Evolutionary conservation across 2,888 invertebrate genomes (phyloP).

Genomic region (Drosophila infuscata): DNA sequence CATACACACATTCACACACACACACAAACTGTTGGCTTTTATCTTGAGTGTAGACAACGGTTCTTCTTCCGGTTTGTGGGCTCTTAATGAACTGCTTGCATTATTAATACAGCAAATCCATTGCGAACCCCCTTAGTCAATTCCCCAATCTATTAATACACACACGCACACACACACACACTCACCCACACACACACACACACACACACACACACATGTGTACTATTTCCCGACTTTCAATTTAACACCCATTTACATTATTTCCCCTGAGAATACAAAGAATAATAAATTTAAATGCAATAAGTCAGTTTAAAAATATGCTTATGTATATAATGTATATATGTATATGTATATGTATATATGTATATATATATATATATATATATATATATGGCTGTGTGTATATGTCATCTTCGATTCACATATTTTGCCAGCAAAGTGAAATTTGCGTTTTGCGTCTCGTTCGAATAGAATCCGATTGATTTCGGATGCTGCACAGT

Average conservation of each 20-base stretch:
- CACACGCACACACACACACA: background rate
- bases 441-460: conserved; percentile 5
- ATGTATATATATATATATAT: no score
- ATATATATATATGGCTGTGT: background rate
- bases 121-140: background rate
- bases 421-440: background rate
- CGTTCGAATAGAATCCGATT: conserved; percentile 40
- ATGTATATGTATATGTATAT: background rate
- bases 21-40: conserved; percentile 1
- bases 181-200: background rate
- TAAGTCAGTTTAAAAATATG: background rate
- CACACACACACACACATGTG: background rate
- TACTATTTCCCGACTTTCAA: background rate
- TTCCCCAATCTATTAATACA: background rate
- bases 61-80: conserved; percentile 30
- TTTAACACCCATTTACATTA: background rate
- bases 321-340: background rate
- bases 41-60: conserved; percentile 3
- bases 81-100: conserved; percentile 54
- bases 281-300: background rate
- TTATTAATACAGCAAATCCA: conserved; percentile 33
- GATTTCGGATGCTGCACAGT: conserved; percentile 49
- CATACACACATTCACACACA: background rate
- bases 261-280: background rate
- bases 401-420: background rate